Percentiles rank a stretch among this genome's conserved stretches.
Conservation (phyloP, 2,797 vertebrate genomes). For the Anguilla marmorata region DNA sequence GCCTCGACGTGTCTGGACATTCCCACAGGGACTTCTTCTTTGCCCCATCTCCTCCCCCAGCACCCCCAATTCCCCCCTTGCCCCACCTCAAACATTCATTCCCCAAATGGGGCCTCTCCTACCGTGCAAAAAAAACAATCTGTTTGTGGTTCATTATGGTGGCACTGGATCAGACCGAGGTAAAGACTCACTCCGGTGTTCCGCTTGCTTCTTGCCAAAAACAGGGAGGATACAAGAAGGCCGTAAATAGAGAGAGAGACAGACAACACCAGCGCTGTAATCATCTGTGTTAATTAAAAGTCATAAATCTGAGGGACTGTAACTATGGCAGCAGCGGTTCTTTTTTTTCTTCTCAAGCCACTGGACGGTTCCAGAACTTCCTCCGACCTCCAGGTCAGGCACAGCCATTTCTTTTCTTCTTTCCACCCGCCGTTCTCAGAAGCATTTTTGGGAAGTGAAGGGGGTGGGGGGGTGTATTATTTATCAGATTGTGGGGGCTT, state of each 20-base stretch:
- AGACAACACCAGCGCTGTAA: slow-evolving; percentile 44
- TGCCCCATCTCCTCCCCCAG: slow-evolving; percentile 15
- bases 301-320: slow-evolving; percentile 63
- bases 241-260: slow-evolving; percentile 34
- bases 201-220: slow-evolving; percentile 41
- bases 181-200: not conserved
- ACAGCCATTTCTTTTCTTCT: not conserved
- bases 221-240: slow-evolving; percentile 42
- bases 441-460: slow-evolving; percentile 26
- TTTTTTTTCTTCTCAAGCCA: slow-evolving; percentile 21
- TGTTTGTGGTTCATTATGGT: not conserved
- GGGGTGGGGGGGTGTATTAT: slow-evolving; percentile 15
- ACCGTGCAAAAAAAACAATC: not conserved
- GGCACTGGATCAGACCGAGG: not conserved
- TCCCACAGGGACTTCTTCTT: not conserved
- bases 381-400: not conserved
- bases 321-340: slow-evolving; percentile 40
- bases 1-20: slow-evolving; percentile 34
- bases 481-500: not conserved
- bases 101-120: not conserved
- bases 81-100: not conserved
- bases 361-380: slow-evolving; percentile 40
- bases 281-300: slow-evolving; percentile 72
- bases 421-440: slow-evolving; percentile 38
- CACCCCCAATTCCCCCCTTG: slow-evolving; percentile 3